These are phyloP conservation scores for Crossaster papposus DNA, from an alignment of 53 echinoderm and acorn worm species.

Conservation along the genomic window DNA sequence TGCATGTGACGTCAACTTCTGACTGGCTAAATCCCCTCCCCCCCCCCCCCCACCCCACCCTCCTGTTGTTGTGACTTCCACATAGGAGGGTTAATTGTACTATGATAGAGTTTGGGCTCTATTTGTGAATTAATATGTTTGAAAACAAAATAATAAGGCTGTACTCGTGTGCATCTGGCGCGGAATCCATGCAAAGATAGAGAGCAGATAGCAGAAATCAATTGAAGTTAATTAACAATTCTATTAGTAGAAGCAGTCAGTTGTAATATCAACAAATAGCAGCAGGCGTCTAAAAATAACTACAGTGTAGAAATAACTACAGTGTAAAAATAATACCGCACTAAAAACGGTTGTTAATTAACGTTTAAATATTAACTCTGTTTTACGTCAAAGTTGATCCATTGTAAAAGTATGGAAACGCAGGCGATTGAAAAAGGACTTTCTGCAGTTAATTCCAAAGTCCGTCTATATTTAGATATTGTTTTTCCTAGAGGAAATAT, in stretches of 20 bases:
- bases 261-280: background rate
- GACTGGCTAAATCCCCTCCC: no score
- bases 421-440: background rate
- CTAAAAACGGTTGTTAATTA: background rate
- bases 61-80: no score
- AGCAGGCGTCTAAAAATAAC: background rate
- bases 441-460: constrained; percentile 18
- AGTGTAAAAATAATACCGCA: background rate
- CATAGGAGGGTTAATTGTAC: no score
- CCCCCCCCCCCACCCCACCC: no score
- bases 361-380: constrained; percentile 8
- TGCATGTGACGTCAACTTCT: no score
- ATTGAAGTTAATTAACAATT: background rate
- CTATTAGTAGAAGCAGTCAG: background rate
- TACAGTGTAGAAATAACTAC: constrained; percentile 14
- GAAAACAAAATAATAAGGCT: no score
- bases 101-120: background rate
- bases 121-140: background rate
- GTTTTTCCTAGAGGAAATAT: constrained; percentile 17
- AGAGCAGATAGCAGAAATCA: background rate
- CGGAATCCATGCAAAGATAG: background rate
- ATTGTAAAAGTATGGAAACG: constrained; percentile 13
- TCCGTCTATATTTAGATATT: constrained; percentile 34
- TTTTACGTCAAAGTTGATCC: constrained; percentile 33
- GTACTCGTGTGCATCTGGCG: background rate